A percentile compares a stretch with the other conserved stretches of the same genome.
Evolutionary conservation across 2,113 vertebrate species (phyloP).

Genomic region (Grallaria varia): DNA sequence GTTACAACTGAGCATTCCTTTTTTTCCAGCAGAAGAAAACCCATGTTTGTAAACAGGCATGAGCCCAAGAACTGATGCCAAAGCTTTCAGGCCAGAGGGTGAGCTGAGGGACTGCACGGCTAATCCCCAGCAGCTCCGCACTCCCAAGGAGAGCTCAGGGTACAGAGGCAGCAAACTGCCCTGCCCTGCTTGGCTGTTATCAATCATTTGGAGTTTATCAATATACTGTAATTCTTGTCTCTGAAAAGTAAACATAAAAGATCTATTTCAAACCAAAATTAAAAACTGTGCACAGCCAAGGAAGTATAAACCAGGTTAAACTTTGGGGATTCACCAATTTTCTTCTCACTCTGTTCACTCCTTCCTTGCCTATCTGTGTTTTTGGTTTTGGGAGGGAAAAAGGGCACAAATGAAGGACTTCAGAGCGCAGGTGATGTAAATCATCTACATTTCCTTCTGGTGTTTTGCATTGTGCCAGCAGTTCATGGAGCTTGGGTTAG

Average conservation of each 20-base stretch:
- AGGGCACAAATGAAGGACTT: background rate
- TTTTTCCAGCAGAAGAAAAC: background rate
- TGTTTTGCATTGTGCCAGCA: background rate
- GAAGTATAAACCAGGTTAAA: background rate
- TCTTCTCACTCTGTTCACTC: background rate
- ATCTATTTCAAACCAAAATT: background rate
- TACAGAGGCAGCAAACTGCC: background rate
- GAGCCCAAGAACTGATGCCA: accelerated
- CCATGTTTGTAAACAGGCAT: background rate
- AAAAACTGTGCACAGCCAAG: background rate
- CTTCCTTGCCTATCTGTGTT: background rate
- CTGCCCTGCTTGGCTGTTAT: background rate
- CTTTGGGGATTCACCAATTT: background rate
- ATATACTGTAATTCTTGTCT: background rate
- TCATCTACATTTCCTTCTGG: background rate
- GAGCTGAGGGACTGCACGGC: background rate
- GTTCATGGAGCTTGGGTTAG: background rate
- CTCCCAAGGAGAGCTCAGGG: background rate
- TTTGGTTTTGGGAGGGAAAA: background rate
- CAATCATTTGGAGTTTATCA: background rate
- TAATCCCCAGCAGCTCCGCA: background rate
- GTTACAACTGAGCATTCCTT: background rate
- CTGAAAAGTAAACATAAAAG: background rate
- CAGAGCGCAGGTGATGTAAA: background rate
- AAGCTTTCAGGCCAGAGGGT: background rate